Base-by-base conservation (phyloP, 2,797 vertebrate genomes). In the Rhyacichthys aspro region DNA sequence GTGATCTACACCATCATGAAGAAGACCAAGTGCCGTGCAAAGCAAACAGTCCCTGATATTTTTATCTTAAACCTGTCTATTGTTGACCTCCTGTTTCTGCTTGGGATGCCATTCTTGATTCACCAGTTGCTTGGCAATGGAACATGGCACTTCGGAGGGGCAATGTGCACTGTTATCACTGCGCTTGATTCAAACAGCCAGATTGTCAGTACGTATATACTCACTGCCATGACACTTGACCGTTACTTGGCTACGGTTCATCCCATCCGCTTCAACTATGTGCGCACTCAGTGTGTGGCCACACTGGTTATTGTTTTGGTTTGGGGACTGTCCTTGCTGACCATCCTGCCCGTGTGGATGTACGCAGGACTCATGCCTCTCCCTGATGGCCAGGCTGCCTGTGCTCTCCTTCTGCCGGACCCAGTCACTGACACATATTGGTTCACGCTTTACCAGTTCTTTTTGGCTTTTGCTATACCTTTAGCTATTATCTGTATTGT, bases 371-470 rank as follows among this genome's bases (percentile, higher is more conserved):
- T 96, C 52, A 94, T 95, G 94, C 89, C 92, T 11, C 84, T 94
- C 32, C 84, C 89, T 0, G 93, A 91, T 0, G 94, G 92, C 9
- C 87, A 89, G 0, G 90, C 93, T 34, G 93, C 92, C 59, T 95
- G 94, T 1, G 94, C 93, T 2, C 89, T 95, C 43, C 81, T 95
- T 18, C 90, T 95, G 44, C 94, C 95, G 28, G 81, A 95, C 70
- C 93, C 92, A 0, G 79, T 90, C 62, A 91, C 84, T 0, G 86
- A 93, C 74, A 92, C 90, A 12, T 95, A 93, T 77, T 95, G 94
- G 94, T 95, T 94, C 74, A 95, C 94, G 0, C 92, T 96, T 45
- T 95, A 95, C 59, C 94, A 95, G 86, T 96, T 96, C 75, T 88
- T 93, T 83, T 72, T 95, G 67, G 93, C 93, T 1, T 96, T 95